Conservation (phyloP, 2,113 vertebrate genomes). For the Oncorhynchus tshawytscha region DNA sequence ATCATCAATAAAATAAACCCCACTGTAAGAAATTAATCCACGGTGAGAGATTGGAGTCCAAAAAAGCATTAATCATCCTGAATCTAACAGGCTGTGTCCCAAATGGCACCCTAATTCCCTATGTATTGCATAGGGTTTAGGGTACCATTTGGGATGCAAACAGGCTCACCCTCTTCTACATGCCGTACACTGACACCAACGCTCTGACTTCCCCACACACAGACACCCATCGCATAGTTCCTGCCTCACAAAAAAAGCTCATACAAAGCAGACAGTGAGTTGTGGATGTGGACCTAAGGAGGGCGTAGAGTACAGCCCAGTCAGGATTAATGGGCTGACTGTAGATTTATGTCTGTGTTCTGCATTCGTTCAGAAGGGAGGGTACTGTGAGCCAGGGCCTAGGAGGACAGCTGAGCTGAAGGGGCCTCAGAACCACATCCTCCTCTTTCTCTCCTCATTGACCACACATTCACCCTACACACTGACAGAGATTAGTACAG, state of each 20-base stretch:
- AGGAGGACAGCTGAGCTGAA: background rate
- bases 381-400: slow-evolving; percentile 9
- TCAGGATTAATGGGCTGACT: slow-evolving; percentile 38
- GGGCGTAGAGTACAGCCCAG: slow-evolving; percentile 26
- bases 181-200: background rate
- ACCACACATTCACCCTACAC: background rate
- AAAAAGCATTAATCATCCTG: background rate
- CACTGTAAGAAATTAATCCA: background rate
- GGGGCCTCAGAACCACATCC: slow-evolving; percentile 13
- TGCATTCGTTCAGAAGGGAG: slow-evolving; percentile 11
- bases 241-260: slow-evolving; percentile 26
- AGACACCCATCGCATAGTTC: slow-evolving; percentile 26
- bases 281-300: slow-evolving; percentile 26
- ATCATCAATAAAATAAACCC: background rate
- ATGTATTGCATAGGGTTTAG: too few relatives aligned
- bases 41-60: background rate
- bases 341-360: slow-evolving; percentile 24
- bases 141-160: background rate
- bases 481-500: slow-evolving; percentile 1
- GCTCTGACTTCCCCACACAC: background rate
- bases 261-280: slow-evolving; percentile 42
- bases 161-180: background rate
- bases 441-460: slow-evolving; percentile 19
- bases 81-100: background rate
- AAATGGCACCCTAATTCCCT: too few relatives aligned